Conservation (phyloP, 1,140 invertebrate genomes). For the Bombus soroeensis region DNA sequence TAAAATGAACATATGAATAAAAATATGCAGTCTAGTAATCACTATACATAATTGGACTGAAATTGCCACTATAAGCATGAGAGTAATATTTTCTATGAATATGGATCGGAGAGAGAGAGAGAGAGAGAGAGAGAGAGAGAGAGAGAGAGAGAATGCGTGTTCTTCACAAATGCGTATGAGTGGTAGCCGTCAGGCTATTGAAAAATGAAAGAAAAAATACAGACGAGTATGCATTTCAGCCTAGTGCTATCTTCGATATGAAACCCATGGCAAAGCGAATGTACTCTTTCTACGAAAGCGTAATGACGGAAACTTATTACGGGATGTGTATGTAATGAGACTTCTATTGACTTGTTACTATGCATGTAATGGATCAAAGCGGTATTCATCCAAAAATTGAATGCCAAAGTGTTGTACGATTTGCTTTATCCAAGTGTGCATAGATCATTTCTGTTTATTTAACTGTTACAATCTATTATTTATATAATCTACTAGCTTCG, state of each 20-base stretch:
- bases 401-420: background rate
- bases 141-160: background rate
- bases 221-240: constrained; percentile 10
- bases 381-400: constrained; percentile 14
- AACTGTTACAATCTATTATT: background rate
- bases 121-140: background rate
- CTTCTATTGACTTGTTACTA: constrained; percentile 1
- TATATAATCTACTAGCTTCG: too few relatives aligned
- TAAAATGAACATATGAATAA: background rate
- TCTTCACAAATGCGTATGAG: background rate
- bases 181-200: constrained; percentile 12
- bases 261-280: constrained; percentile 1
- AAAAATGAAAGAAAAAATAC: background rate
- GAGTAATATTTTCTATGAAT: background rate
- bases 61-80: background rate
- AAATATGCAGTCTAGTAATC: background rate
- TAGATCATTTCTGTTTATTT: background rate
- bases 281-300: background rate
- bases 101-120: background rate
- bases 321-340: constrained; percentile 17
- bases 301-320: constrained; percentile 37
- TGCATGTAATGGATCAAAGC: constrained; percentile 22
- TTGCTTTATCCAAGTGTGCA: background rate
- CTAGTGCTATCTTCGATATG: constrained; percentile 8
- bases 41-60: background rate